Conservation (phyloP, 2,113 vertebrate genomes). For the Plestiodon gilberti region DNA sequence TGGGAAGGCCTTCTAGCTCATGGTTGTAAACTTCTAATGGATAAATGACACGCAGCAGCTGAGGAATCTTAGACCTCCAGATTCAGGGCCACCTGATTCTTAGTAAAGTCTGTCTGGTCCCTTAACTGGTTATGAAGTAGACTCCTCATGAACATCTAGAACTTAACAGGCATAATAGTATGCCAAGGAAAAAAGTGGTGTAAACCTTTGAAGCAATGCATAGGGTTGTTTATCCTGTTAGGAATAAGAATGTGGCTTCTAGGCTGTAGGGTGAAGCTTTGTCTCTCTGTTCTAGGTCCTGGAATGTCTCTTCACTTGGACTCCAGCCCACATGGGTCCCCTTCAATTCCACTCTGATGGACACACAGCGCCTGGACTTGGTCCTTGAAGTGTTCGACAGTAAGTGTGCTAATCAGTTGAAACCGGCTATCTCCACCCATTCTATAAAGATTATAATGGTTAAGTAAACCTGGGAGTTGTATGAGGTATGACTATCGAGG, state of each 20-base stretch:
- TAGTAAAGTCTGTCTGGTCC: neutral
- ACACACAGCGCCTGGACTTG: neutral
- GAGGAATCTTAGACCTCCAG: neutral
- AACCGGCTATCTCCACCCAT: neutral
- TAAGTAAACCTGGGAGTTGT: neutral
- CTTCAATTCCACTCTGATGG: neutral
- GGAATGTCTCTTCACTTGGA: neutral
- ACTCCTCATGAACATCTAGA: too few species aligned
- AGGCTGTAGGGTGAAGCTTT: neutral
- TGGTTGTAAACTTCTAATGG: neutral
- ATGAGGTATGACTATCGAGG: too few species aligned
- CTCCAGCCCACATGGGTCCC: conserved; percentile 31
- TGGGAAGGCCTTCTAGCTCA: neutral
- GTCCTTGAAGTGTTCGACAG: conserved; percentile 16
- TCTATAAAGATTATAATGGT: neutral
- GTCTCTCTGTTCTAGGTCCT: neutral
- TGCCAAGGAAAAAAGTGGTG: too few species aligned
- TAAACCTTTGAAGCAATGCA: neutral
- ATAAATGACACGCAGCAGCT: neutral
- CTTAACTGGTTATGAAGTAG: too few species aligned
- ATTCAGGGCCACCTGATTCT: neutral
- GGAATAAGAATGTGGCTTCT: neutral
- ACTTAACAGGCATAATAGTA: too few species aligned
- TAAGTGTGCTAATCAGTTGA: conserved; percentile 20
- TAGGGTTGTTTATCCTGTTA: neutral